These are phyloP conservation scores for Babyrousa celebensis DNA, from an alignment of 2,797 vertebrate genomes.

Conservation along the genomic window DNA sequence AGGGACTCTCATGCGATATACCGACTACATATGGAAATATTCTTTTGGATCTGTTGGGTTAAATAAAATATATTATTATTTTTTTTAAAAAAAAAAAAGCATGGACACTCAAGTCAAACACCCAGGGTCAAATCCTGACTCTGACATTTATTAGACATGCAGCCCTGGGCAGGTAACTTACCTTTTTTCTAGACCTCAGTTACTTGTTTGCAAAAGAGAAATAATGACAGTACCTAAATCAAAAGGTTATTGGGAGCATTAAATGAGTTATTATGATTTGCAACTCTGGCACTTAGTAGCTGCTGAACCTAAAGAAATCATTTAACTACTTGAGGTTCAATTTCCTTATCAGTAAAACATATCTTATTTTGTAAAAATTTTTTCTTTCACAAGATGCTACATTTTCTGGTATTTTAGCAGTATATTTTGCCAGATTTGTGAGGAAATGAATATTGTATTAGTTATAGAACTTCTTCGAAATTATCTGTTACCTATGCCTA, in stretches of 20 bases:
- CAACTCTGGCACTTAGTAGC: neutral
- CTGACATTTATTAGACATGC: neutral
- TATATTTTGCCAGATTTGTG: neutral
- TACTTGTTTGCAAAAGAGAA: constrained; percentile 27
- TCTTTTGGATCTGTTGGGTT: too few species aligned
- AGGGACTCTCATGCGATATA: neutral
- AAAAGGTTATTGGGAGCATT: neutral
- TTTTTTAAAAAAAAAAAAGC: neutral
- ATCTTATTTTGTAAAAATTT: neutral
- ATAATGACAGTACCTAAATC: constrained; percentile 21
- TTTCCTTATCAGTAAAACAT: constrained; percentile 45
- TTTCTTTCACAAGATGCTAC: neutral
- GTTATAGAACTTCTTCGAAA: neutral
- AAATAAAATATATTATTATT: too few species aligned
- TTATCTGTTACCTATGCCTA: constrained; percentile 13
- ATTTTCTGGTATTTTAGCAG: constrained; percentile 22
- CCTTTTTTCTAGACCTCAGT: constrained; percentile 37
- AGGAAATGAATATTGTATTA: constrained; percentile 29
- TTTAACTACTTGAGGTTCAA: constrained; percentile 38
- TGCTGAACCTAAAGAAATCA: neutral
- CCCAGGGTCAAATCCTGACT: neutral
- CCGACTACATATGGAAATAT: too few species aligned
- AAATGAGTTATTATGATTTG: neutral
- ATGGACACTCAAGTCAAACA: neutral
- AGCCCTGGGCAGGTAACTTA: neutral